A percentile compares a stretch with the other conserved stretches of the same genome.
phyloP scores from a whole-genome alignment of 2,888 invertebrate species.

The Habroteleia sp. region DNA sequence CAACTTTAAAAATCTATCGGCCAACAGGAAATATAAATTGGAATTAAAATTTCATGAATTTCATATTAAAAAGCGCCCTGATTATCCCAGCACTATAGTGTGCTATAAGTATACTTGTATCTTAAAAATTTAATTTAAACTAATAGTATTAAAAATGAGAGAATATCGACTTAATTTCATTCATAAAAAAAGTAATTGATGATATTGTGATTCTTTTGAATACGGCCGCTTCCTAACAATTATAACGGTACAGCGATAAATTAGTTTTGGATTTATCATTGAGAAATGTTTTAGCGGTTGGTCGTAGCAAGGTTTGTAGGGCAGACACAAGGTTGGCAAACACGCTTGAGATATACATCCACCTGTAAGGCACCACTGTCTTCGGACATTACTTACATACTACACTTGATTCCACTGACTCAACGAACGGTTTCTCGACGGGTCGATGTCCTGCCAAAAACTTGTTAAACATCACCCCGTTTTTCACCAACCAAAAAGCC shows the following conservation, averaged over 20 bases:
- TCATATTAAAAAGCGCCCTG: too few species aligned
- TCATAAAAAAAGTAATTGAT: slow-evolving; percentile 33
- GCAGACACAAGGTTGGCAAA: slow-evolving; percentile 53
- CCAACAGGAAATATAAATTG: too few species aligned
- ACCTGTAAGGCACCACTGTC: slow-evolving; percentile 62
- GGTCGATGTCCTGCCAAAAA: slow-evolving; percentile 72
- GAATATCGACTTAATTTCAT: slow-evolving; percentile 1
- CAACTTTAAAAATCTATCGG: too few species aligned
- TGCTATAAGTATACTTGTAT: too few species aligned
- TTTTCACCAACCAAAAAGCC: slow-evolving; percentile 12
- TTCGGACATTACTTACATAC: slow-evolving; percentile 50
- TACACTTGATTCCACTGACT: slow-evolving; percentile 59
- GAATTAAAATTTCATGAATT: too few species aligned
- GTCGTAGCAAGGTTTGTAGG: slow-evolving; percentile 57
- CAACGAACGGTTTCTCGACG: slow-evolving; percentile 68
- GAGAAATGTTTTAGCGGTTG: slow-evolving; percentile 48
- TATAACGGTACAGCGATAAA: slow-evolving; percentile 53
- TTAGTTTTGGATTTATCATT: slow-evolving; percentile 57
- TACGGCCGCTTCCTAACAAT: slow-evolving; percentile 26
- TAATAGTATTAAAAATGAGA: slow-evolving; percentile 1
- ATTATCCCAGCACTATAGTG: too few species aligned
- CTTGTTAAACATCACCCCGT: slow-evolving; percentile 52
- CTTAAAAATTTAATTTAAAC: too few species aligned
- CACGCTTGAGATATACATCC: slow-evolving; percentile 49
- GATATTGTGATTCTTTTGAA: slow-evolving; percentile 30